Percentiles rank a stretch among this genome's conserved stretches.
Evolutionary conservation across 1,140 invertebrate species (phyloP).

Genomic region (Procambarus virginalis): DNA sequence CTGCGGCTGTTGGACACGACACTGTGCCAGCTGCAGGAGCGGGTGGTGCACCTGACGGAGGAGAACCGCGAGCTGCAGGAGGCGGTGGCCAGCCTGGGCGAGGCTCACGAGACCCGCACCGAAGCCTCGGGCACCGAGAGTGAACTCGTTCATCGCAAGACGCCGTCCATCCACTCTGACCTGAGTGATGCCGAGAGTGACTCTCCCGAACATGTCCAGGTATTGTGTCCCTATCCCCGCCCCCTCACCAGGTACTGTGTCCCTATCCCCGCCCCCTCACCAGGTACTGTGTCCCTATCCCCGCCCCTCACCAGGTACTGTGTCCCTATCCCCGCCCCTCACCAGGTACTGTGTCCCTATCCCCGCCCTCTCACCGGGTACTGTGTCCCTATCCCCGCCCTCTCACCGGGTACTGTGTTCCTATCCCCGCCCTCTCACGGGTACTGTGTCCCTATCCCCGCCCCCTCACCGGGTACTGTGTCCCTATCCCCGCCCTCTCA

Average conservation of each 20-base stretch:
- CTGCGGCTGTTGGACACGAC: conserved; percentile 56
- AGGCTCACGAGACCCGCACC: conserved; percentile 69
- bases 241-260: no score
- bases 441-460: background rate
- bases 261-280: no score
- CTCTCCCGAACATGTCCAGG: conserved; percentile 59
- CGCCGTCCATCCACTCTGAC: conserved; percentile 69
- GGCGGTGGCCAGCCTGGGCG: conserved; percentile 60
- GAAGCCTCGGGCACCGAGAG: conserved; percentile 69
- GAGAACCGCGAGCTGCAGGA: conserved; percentile 67
- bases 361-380: no score
- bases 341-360: no score
- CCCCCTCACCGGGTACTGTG: background rate
- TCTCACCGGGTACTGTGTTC: no score
- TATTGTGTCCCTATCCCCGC: background rate
- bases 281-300: no score
- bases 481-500: no score
- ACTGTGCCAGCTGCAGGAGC: conserved; percentile 49
- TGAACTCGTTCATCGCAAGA: conserved; percentile 68
- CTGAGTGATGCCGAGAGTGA: conserved; percentile 66
- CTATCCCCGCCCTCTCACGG: no score
- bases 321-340: no score
- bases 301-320: conserved; percentile 42
- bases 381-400: no score
- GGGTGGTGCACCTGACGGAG: conserved; percentile 53